phyloP scores from a whole-genome alignment of 2,797 vertebrate species.

The Leptatherina wallacei region DNA sequence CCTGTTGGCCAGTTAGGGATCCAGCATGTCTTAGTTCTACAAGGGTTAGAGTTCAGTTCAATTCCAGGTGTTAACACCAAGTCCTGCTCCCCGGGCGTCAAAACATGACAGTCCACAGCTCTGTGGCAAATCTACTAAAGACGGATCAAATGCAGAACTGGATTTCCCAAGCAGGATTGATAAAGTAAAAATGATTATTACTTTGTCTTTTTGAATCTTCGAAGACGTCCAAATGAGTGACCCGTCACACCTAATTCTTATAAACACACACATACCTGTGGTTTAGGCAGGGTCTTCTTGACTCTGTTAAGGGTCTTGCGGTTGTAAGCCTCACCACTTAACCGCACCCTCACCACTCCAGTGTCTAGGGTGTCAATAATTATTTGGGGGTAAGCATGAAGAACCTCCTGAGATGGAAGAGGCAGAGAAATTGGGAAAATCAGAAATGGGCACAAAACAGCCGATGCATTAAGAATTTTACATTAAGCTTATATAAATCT shows the following conservation, averaged over 20 bases:
- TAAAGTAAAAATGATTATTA: not conserved
- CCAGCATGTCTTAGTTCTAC: not conserved
- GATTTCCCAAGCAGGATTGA: not conserved
- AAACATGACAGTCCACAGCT: not conserved
- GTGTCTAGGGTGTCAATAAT: slow-evolving; percentile 85
- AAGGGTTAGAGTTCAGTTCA: not conserved
- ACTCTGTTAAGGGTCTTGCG: slow-evolving; percentile 94
- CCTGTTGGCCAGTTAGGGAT: not conserved
- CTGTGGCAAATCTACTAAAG: not conserved
- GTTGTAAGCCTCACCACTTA: slow-evolving; percentile 91
- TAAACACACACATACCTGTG: slow-evolving; percentile 82
- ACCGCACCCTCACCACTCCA: slow-evolving; percentile 85
- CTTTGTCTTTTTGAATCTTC: not conserved
- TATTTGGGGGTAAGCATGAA: slow-evolving; percentile 92
- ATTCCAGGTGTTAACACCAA: not conserved
- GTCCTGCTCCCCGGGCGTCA: too few species aligned
- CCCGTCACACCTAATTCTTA: too few species aligned
- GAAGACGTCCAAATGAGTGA: not conserved
- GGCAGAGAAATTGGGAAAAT: not conserved
- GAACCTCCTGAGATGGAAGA: slow-evolving; percentile 81
- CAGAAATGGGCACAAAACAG: slow-evolving; percentile 6
- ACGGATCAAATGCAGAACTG: not conserved
- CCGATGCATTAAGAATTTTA: not conserved
- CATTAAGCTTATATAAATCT: too few species aligned
- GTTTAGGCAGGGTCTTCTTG: slow-evolving; percentile 90